phyloP scores from a whole-genome alignment of 1,140 invertebrate species.

The Zaprionus nigranus region DNA sequence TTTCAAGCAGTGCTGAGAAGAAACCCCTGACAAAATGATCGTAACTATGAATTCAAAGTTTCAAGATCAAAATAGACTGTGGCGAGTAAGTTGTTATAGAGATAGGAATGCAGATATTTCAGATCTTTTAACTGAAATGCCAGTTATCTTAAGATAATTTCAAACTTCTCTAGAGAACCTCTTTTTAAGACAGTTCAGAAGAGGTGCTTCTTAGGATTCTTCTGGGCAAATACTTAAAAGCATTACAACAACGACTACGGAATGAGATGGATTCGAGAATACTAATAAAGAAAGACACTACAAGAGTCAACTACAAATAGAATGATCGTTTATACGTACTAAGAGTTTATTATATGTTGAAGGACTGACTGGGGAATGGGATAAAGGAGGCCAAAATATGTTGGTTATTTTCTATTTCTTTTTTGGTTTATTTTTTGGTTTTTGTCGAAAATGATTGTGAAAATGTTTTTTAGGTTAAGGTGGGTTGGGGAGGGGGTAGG shows the following conservation, averaged over 20 bases:
- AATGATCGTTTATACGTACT: neutral
- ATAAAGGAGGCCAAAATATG: neutral
- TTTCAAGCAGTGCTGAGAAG: no score
- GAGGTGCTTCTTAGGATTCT: neutral
- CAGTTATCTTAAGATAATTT: no score
- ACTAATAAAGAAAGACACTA: neutral
- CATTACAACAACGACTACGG: neutral
- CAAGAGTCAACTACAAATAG: constrained; percentile 2
- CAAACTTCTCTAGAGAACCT: neutral
- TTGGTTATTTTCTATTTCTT: neutral
- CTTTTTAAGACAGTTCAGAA: neutral
- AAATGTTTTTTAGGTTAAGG: neutral
- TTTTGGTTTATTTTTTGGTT: neutral
- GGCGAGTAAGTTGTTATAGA: neutral
- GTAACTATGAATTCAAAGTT: no score
- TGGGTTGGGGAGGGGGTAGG: constrained; percentile 7
- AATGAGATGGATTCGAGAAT: neutral
- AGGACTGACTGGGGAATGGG: neutral
- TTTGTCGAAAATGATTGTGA: constrained; percentile 1
- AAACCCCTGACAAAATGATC: no score
- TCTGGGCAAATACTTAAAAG: neutral
- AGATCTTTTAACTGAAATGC: neutral
- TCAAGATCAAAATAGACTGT: no score
- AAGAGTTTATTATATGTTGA: neutral
- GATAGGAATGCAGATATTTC: neutral